Conservation (phyloP, 2,888 invertebrate species). For the Cephus pygmeus region DNA sequence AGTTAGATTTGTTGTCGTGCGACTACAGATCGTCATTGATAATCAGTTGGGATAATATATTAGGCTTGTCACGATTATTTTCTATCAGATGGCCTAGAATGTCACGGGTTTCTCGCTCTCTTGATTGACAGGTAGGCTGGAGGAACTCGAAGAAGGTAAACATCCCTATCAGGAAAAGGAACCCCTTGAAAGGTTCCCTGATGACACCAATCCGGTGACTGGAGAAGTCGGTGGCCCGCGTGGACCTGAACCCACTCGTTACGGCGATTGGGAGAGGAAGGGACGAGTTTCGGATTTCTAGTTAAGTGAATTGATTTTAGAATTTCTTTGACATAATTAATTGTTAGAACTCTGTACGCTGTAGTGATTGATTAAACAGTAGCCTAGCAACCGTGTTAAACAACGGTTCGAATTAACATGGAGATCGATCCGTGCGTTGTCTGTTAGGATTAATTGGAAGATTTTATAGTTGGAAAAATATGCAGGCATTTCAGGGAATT, state of each 20-base stretch:
- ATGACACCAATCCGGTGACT: constrained; percentile 89
- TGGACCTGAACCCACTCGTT: constrained; percentile 98
- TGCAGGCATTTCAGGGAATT: neutral
- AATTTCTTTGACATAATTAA: neutral
- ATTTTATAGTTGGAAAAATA: neutral
- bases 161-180: constrained; percentile 85
- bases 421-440: neutral
- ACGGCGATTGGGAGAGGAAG: constrained; percentile 99
- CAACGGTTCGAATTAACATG: neutral
- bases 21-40: neutral
- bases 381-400: neutral
- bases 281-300: constrained; percentile 96
- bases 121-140: constrained; percentile 73
- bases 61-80: neutral
- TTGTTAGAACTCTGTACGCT: neutral
- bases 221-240: constrained; percentile 95
- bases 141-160: constrained; percentile 76
- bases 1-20: neutral
- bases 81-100: neutral
- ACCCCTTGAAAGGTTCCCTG: constrained; percentile 85
- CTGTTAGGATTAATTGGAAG: neutral
- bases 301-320: constrained; percentile 23
- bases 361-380: neutral
- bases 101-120: neutral
- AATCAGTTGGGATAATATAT: neutral